phyloP scores from a whole-genome alignment of 1,140 invertebrate genomes.

The Harpegnathos saltator region DNA sequence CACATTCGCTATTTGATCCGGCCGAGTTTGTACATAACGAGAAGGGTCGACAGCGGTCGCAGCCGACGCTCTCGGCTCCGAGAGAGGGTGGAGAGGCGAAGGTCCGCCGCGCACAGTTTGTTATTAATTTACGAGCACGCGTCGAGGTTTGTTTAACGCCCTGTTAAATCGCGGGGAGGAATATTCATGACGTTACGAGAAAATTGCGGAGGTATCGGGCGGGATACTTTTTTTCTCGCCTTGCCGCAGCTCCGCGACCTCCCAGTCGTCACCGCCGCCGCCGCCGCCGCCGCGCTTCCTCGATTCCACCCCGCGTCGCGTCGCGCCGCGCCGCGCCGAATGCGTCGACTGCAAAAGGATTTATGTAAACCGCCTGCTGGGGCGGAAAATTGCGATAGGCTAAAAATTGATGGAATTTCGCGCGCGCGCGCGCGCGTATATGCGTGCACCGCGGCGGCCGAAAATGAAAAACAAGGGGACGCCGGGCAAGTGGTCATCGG shows the following conservation, averaged over 20 bases:
- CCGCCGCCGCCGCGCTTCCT: neutral
- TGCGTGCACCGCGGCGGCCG: conserved; percentile 1
- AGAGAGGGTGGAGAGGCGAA: conserved; percentile 13
- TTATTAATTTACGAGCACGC: conserved; percentile 69
- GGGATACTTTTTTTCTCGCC: conserved; percentile 45
- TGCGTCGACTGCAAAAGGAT: conserved; percentile 60
- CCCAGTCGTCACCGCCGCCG: neutral
- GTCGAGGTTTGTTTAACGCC: conserved; percentile 58
- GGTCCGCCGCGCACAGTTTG: conserved; percentile 17
- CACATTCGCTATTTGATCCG: conserved; percentile 22
- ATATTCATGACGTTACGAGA: conserved; percentile 66
- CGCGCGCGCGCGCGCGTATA: neutral
- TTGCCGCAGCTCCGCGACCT: neutral
- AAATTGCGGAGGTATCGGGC: conserved; percentile 64
- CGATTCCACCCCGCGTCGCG: conserved; percentile 15
- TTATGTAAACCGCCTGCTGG: conserved; percentile 67
- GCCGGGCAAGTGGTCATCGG: conserved; percentile 53
- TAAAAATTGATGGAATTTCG: conserved; percentile 70
- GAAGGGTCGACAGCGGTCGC: conserved; percentile 27
- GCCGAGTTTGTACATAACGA: conserved; percentile 20
- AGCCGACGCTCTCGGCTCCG: neutral
- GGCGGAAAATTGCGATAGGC: conserved; percentile 61
- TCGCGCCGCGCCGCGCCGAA: conserved; percentile 42
- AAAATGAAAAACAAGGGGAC: conserved; percentile 60
- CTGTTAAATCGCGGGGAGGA: conserved; percentile 54